Conservation (phyloP, 2,113 vertebrate genomes). For the Notiomystis cincta region DNA sequence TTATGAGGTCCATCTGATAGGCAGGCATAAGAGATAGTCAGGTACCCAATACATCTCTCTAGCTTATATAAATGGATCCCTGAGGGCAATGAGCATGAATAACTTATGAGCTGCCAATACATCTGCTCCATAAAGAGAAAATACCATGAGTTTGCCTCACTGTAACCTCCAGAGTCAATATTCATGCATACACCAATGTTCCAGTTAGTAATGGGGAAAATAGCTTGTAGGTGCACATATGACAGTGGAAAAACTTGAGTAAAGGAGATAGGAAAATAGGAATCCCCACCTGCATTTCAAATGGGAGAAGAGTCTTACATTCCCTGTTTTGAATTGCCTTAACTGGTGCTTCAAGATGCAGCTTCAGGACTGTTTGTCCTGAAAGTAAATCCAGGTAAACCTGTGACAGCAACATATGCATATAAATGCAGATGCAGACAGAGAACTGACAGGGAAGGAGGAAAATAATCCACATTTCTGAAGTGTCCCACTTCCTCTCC, state of each 20-base stretch:
- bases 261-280: neutral
- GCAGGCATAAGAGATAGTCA: neutral
- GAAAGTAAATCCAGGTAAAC: neutral
- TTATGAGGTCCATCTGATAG: neutral
- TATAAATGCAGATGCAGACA: neutral
- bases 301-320: neutral
- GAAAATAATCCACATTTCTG: neutral
- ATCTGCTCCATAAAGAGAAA: neutral
- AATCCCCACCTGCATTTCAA: neutral
- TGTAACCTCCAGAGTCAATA: neutral
- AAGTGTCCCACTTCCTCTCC: neutral
- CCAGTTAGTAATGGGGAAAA: neutral
- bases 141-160: neutral
- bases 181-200: neutral
- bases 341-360: neutral
- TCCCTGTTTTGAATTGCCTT: neutral
- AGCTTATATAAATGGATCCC: constrained; percentile 26
- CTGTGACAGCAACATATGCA: neutral
- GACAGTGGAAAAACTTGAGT: neutral
- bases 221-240: neutral
- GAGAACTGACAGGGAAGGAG: neutral
- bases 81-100: constrained; percentile 22
- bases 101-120: constrained; percentile 12
- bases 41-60: constrained; percentile 14
- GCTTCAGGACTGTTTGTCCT: neutral